phyloP scores from a whole-genome alignment of 1,140 invertebrate genomes.

The Aplysia californica region DNA sequence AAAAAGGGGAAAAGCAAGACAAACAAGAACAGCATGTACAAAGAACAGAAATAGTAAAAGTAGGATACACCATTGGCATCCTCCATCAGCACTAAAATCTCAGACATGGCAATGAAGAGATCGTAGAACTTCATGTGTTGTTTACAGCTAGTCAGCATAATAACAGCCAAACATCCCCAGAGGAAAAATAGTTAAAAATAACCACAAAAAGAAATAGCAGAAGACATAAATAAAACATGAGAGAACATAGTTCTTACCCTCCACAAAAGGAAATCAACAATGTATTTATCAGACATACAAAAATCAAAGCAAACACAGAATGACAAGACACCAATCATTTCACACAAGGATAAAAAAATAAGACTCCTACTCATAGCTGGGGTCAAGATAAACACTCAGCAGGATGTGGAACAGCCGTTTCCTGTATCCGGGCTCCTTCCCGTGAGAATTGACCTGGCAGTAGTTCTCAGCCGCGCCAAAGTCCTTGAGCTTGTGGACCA shows the following conservation, averaged over 20 bases:
- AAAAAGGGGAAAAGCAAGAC: too few relatives aligned
- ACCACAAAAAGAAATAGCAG: neutral
- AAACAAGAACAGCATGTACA: too few relatives aligned
- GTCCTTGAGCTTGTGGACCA: slow-evolving; percentile 71
- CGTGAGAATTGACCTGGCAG: slow-evolving; percentile 68
- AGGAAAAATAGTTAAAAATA: neutral
- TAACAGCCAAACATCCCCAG: too few relatives aligned
- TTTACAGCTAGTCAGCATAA: too few relatives aligned
- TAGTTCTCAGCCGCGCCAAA: slow-evolving; percentile 70
- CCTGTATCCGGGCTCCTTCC: slow-evolving; percentile 60
- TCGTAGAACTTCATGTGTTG: too few relatives aligned
- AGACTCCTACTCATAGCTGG: slow-evolving; percentile 63
- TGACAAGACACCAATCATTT: neutral
- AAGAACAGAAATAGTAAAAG: too few relatives aligned
- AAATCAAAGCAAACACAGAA: too few relatives aligned
- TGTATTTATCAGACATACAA: too few relatives aligned
- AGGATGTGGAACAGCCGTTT: slow-evolving; percentile 68
- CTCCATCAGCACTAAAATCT: too few relatives aligned
- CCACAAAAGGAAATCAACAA: neutral
- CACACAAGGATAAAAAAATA: neutral
- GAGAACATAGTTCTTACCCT: neutral
- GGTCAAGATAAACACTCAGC: slow-evolving; percentile 69
- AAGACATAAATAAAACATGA: neutral
- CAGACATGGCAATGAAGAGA: too few relatives aligned
- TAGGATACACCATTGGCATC: neutral